Base-by-base conservation (phyloP, 64 coral and sea anemone species). In the Catalaphyllia jardinei region DNA sequence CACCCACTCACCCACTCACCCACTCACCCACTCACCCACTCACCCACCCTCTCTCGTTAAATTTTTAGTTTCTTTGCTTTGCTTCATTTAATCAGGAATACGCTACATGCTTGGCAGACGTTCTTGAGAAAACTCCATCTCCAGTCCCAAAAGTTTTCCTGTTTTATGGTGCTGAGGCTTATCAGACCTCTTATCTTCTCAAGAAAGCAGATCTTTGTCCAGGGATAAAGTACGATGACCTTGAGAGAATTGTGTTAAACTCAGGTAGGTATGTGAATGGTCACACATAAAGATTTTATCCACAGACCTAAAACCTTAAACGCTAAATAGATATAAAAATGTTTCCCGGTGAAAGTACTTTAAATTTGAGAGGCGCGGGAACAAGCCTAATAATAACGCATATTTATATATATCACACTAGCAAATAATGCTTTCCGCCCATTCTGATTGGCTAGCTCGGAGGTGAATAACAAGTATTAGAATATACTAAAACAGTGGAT, bases 221-320 rank as follows among this genome's bases (percentile, higher is more conserved):
- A 79, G 77, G 25, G 77, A 79, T 79, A 79, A 79, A 79, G 77
- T 79, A 79, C n/a, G 77, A 79, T 79, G 51, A 79, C 52, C 77
- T 79, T 1, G 61, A 61, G 77, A 59, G 77, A 79, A 79, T 79
- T 79, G 77, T 79, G 52, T 60, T 60, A 50, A 16, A 79, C 52
- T 79, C 77, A 79, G 77, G 77, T 79, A 61, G 27, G 77, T 60
- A 79, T 79, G 51, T 46, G 39, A 46, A 46, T 46, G 39, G 39
- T 46, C 39, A 46, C 1, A 46, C 39, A 6, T 46, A 46, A 46
- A 46, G 39, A 46, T 46, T 46, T 46, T 4, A 6, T 46, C 4
- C 39, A 46, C 39, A 46, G 39, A 46, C 39, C 6, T 46, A 46
- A 76, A 76, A 76, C 74, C 31, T 76, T 50, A 38, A 38, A 76